Base-by-base conservation (phyloP, 2,888 invertebrate genomes). In the Tortricodes alternella region DNA sequence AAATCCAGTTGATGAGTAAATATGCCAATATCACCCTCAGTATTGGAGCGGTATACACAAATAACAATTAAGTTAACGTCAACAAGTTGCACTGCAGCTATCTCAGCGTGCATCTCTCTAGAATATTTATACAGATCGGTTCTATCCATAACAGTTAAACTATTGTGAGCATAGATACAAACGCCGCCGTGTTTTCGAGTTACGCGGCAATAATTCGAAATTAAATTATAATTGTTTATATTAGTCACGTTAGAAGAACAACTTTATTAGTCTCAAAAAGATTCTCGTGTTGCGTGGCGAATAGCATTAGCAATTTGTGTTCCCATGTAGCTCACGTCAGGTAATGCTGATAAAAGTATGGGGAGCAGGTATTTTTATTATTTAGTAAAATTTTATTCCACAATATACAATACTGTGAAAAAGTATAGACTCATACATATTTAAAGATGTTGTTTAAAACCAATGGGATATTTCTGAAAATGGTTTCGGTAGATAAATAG, bases 251-350 rank as follows among this genome's bases (percentile, higher is more conserved):
- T 13, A 32, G 16, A 18, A 51, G 29, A 29, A 39, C 23, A 51
- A 43, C 43, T 51, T 51, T 43, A 43, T 43, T 23, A 23, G 16
- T 19, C 48, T 51, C 34, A 34, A 51, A 51, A 34, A 43, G 41
- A 43, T 35, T 35, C 7, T n/a, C n/a, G 34, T 13, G 43, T 43
- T 41, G 43, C 24, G 41, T 51, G 29, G 34, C 18, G 16, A 51
- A 43, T 35, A 3, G 8, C 23, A 51, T 43, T 51, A 51, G 34
- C 43, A 51, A 35, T 51, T 32, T 51, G 18, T 51, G 34, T 51
- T 51, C 23, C 34, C 19, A 23, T 23, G 50, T 41, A n/a, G 8
- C 50, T 32, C 39, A 50, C 50, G 23, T 39, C 39, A 39, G 11
- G 11, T 32, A 13, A 32, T 13, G 24, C n/a, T 29, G 23, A 8